phyloP scores from a whole-genome alignment of 2,888 invertebrate species.

The Stenotaenia linearis region DNA sequence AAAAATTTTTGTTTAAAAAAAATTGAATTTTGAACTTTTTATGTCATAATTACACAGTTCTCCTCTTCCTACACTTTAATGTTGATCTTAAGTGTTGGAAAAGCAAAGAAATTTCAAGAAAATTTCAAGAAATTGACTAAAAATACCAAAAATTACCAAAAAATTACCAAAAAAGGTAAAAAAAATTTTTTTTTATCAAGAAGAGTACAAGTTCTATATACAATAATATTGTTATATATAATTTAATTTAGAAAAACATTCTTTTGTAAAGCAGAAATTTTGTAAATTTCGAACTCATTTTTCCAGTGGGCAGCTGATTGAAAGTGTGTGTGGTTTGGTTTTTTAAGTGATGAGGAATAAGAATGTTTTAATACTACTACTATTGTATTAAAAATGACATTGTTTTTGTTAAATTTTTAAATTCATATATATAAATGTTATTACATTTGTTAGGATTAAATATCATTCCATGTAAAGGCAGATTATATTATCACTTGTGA shows the following conservation, averaged over 20 bases:
- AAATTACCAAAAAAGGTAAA: no score
- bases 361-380: no score
- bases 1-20: no score
- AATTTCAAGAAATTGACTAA: no score
- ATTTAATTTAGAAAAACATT: background rate
- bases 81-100: no score
- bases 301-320: background rate
- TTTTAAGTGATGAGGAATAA: background rate
- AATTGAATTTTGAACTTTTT: no score
- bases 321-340: background rate
- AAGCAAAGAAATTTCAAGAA: no score
- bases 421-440: background rate
- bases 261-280: background rate
- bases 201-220: background rate
- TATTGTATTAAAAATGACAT: no score
- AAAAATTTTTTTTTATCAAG: background rate
- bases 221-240: background rate
- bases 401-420: slow-evolving; percentile 4
- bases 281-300: background rate
- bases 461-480: background rate
- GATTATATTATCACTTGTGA: background rate
- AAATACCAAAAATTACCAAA: no score
- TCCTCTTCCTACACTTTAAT: no score
- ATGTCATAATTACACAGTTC: no score
- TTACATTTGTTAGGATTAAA: background rate